Conservation (phyloP, 1,140 invertebrate species). For the Eueides isabella region DNA sequence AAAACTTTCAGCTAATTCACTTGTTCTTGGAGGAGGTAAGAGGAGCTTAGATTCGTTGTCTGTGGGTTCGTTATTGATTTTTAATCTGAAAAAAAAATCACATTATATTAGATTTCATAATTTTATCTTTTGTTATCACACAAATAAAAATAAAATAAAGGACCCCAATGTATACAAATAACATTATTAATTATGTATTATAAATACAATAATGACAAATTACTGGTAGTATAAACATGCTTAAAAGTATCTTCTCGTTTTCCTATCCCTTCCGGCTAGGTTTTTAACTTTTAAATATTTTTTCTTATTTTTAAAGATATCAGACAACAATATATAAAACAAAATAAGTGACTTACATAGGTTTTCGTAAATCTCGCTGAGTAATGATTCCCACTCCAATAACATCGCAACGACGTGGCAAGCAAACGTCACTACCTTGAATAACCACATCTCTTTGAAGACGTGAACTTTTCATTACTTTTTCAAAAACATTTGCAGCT, state of each 20-base stretch:
- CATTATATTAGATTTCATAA: background rate
- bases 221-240: too few relatives aligned
- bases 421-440: conserved; percentile 53
- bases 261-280: too few relatives aligned
- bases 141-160: too few relatives aligned
- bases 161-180: too few relatives aligned
- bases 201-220: too few relatives aligned
- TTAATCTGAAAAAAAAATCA: conserved; percentile 47
- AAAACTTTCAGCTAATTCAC: conserved; percentile 63
- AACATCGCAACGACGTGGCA: conserved; percentile 56
- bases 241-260: too few relatives aligned
- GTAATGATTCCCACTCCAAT: conserved; percentile 65
- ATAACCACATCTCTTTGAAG: conserved; percentile 49
- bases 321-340: background rate
- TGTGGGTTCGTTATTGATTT: conserved; percentile 49
- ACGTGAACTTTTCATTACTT: conserved; percentile 38
- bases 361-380: conserved; percentile 57
- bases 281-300: too few relatives aligned
- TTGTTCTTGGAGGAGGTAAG: conserved; percentile 46
- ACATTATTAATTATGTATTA: too few relatives aligned
- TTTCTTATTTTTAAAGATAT: too few relatives aligned
- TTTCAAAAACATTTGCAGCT: conserved; percentile 45
- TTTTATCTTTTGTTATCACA: too few relatives aligned
- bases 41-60: conserved; percentile 51
- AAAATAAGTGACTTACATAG: conserved; percentile 54